Evolutionary conservation across 2,888 invertebrate genomes (phyloP).

Genomic region (Cataglyphis livida): DNA sequence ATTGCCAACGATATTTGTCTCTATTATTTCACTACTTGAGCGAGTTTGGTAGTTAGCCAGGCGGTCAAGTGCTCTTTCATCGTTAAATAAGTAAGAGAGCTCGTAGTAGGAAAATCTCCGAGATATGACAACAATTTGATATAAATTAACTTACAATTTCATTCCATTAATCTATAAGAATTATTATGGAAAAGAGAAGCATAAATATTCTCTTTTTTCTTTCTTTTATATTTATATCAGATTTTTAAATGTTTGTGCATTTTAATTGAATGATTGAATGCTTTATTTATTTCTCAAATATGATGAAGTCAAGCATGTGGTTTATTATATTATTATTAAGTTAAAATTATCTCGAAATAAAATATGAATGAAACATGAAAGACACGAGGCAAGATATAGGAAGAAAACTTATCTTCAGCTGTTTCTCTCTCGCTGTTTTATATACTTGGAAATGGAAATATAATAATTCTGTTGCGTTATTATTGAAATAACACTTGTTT

Average conservation of each 20-base stretch:
- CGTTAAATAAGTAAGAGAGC: background rate
- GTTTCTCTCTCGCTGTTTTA: background rate
- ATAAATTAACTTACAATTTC: background rate
- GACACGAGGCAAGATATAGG: background rate
- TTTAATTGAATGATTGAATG: background rate
- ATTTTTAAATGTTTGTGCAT: background rate
- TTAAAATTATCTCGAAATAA: background rate
- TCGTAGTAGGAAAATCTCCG: background rate
- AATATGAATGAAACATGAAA: background rate
- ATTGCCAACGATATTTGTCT: constrained; percentile 42
- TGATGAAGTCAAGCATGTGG: too few species aligned
- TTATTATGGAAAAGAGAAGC: background rate
- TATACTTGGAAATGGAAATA: background rate
- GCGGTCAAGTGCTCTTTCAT: constrained; percentile 28
- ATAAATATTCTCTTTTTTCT: background rate
- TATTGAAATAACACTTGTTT: background rate
- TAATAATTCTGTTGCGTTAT: background rate
- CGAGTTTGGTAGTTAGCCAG: constrained; percentile 42
- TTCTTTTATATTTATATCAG: background rate
- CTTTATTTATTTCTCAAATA: background rate
- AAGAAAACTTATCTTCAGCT: background rate
- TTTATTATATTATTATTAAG: background rate
- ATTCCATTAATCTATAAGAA: background rate
- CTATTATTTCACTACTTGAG: constrained; percentile 50
- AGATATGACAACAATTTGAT: background rate